A percentile compares a stretch with the other conserved stretches of the same genome.
These are phyloP conservation scores for Chelon auratus DNA, from an alignment of 2,797 vertebrate genomes.

Conservation along the genomic window DNA sequence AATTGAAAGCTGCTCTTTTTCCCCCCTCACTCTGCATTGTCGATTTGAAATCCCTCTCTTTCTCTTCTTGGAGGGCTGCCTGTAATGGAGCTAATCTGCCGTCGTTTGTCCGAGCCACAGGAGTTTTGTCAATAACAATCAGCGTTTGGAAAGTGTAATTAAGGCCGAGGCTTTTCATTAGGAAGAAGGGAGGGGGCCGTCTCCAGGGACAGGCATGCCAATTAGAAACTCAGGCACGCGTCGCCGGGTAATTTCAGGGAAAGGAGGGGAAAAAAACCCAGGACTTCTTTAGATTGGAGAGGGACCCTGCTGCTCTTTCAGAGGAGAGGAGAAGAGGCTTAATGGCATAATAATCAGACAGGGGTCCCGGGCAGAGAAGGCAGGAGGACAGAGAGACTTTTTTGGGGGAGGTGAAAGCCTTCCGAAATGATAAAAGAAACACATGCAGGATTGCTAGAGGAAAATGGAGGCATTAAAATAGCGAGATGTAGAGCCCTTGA, in stretches of 20 bases:
- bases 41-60: conserved; percentile 85
- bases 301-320: conserved; percentile 87
- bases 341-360: conserved; percentile 91
- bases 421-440: conserved; percentile 76
- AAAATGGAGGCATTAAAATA: conserved; percentile 71
- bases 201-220: conserved; percentile 87
- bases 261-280: conserved; percentile 84
- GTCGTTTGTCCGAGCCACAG: conserved; percentile 91
- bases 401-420: conserved; percentile 65
- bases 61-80: conserved; percentile 87
- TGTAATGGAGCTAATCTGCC: conserved; percentile 92
- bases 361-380: conserved; percentile 78
- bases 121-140: conserved; percentile 94
- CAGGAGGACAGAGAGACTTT: conserved; percentile 74
- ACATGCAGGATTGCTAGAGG: conserved; percentile 64
- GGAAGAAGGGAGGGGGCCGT: conserved; percentile 87
- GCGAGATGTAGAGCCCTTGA: conserved; percentile 78
- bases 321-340: conserved; percentile 83
- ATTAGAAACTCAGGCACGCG: conserved; percentile 92
- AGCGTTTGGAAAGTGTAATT: conserved; percentile 92
- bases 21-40: conserved; percentile 81
- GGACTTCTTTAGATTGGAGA: conserved; percentile 89
- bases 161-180: conserved; percentile 93
- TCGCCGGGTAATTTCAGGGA: conserved; percentile 89
- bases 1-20: conserved; percentile 72